Evolutionary conservation across 2,797 vertebrate species (phyloP).

Genomic region (Alca torda): DNA sequence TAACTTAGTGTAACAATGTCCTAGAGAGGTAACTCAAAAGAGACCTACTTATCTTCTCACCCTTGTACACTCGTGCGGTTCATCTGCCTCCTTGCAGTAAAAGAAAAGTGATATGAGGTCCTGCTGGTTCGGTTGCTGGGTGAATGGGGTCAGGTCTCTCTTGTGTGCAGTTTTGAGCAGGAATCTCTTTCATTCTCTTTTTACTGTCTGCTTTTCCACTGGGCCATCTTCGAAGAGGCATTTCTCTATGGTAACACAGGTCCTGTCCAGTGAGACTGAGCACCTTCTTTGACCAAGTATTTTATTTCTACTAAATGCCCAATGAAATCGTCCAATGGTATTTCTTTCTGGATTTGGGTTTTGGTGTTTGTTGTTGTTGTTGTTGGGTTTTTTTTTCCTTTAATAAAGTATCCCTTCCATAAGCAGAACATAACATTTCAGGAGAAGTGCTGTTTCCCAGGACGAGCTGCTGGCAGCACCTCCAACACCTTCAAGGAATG

Average conservation of each 20-base stretch:
- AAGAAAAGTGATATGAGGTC: not conserved
- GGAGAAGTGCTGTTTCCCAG: not conserved
- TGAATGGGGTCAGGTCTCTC: not conserved
- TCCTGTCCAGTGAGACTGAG: not conserved
- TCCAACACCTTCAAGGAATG: slow-evolving; percentile 13
- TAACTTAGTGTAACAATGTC: not conserved
- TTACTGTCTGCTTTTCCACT: not conserved
- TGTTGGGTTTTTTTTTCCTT: not conserved
- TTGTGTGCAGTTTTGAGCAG: not conserved
- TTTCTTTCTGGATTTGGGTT: not conserved
- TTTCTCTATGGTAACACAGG: not conserved
- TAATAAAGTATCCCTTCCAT: not conserved
- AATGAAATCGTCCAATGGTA: not conserved
- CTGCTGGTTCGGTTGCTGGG: not conserved
- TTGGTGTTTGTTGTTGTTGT: not conserved
- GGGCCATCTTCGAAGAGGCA: not conserved
- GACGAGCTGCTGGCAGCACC: not conserved
- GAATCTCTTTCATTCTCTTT: not conserved
- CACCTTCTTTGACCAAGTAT: not conserved
- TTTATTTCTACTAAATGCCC: not conserved
- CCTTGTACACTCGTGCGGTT: not conserved
- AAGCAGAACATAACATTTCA: not conserved
- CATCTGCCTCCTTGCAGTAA: not conserved
- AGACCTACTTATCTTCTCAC: not conserved
- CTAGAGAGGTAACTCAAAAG: not conserved